phyloP scores from a whole-genome alignment of 2,113 vertebrate species.

The Fulmarus glacialis region DNA sequence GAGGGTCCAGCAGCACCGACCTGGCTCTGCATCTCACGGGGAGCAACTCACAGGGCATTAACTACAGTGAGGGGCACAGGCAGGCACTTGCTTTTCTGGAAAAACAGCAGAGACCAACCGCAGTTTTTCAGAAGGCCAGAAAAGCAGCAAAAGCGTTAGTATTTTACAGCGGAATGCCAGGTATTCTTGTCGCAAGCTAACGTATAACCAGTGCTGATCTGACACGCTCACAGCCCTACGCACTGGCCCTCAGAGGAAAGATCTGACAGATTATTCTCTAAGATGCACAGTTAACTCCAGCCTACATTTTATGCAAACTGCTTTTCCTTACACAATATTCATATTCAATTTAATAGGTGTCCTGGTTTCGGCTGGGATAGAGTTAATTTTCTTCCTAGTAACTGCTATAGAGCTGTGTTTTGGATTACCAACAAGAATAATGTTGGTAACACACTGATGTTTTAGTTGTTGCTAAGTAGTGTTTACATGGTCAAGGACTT shows the following conservation, averaged over 20 bases:
- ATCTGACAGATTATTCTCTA: background rate
- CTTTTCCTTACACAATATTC: background rate
- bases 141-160: background rate
- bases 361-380: no score
- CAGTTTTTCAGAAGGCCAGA: background rate
- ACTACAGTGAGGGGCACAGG: background rate
- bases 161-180: background rate
- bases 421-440: no score
- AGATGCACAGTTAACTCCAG: background rate
- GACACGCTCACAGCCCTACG: background rate
- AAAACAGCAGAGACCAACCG: background rate
- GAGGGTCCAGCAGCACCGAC: background rate
- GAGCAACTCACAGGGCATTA: background rate
- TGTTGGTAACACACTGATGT: no score
- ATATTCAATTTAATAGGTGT: background rate
- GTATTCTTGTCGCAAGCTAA: background rate
- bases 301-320: background rate
- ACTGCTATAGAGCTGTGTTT: no score
- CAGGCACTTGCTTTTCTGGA: background rate
- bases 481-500: no score
- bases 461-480: no score
- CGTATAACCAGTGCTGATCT: fast-evolving
- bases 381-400: no score
- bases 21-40: background rate
- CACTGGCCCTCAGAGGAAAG: background rate